Base-by-base conservation (phyloP, 2,113 vertebrate genomes). In the Malurus elegans region DNA sequence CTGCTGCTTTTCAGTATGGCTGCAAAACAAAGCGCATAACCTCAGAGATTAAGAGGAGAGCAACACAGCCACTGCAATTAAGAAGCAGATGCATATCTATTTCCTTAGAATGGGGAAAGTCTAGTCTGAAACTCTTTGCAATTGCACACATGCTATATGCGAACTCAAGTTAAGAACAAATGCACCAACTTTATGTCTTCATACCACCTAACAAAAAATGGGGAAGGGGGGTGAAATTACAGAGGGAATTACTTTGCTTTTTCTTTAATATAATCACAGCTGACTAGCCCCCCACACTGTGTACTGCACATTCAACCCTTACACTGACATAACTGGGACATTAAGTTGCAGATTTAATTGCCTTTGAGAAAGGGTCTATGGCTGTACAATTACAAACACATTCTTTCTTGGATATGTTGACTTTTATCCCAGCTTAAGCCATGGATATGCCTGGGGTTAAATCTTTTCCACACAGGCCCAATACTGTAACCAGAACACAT, bases 171-270 rank as follows among this genome's bases (percentile, higher is more conserved):
- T 74, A 95, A 61, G 24, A 94, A 84, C 9, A 74, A 92, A 60
- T 16, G 23, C 20, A 76, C 40, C 24, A 38, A 73, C 86, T 56
- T 65, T 64, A 70, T 2, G 62, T 10, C 29, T 71, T 74, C 18
- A 47, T 14, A 42, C 3, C 10, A 67, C 6, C 32, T 38, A 75
- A 17, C 10, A 67, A 86, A 83, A 75, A 51, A 29, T 15, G 21
- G 15, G 11, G 11, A 11, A 5, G 3, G 3, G 5, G 4, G 1
- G 1, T 2, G 5, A 14, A 70, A 53, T 34, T 47, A 67, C 17
- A 81, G 54, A 57, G 24, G 10, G 20, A 91, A 79, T 48, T 38
- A 62, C 14, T 78, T 79, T 47, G 14, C 18, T 7, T 86, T 84
- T 88, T 70, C 45, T 50, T 64, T 56, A 42, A 12, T 79, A 51